A percentile compares a stretch with the other conserved stretches of the same genome.
These are phyloP conservation scores for Heliconius hewitsoni DNA, from an alignment of 1,140 invertebrate species.

Conservation along the genomic window DNA sequence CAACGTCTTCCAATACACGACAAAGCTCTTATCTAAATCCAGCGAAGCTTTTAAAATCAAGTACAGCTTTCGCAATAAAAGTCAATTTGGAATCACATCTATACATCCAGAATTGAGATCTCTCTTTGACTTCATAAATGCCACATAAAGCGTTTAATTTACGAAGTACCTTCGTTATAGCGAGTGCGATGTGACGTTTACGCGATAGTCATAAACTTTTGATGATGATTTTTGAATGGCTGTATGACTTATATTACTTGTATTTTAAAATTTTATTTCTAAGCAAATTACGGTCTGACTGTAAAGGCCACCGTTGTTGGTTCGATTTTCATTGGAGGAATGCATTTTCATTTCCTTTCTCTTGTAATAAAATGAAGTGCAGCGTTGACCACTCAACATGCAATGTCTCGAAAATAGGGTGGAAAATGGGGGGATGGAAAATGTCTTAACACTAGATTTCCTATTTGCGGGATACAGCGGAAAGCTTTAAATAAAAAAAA, in stretches of 20 bases:
- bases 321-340: too few species aligned
- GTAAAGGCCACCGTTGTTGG: too few species aligned
- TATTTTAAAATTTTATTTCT: constrained; percentile 15
- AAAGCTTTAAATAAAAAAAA: too few species aligned
- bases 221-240: constrained; percentile 22
- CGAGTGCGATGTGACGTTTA: constrained; percentile 46
- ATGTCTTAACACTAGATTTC: too few species aligned
- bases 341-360: too few species aligned
- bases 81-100: neutral
- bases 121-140: constrained; percentile 45
- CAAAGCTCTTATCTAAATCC: neutral
- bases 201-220: constrained; percentile 43
- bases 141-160: constrained; percentile 55
- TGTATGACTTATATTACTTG: constrained; percentile 17
- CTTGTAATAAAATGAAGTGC: too few species aligned
- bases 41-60: neutral
- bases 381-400: too few species aligned
- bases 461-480: too few species aligned
- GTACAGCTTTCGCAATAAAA: constrained; percentile 10
- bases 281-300: neutral
- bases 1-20: neutral
- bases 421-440: too few species aligned
- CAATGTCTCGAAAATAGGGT: too few species aligned
- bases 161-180: constrained; percentile 47
- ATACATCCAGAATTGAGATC: constrained; percentile 25